Evolutionary conservation across 2,113 vertebrate genomes (phyloP), one percentile per base, ranked within the genome.

Genomic region (Pedetes capensis): DNA sequence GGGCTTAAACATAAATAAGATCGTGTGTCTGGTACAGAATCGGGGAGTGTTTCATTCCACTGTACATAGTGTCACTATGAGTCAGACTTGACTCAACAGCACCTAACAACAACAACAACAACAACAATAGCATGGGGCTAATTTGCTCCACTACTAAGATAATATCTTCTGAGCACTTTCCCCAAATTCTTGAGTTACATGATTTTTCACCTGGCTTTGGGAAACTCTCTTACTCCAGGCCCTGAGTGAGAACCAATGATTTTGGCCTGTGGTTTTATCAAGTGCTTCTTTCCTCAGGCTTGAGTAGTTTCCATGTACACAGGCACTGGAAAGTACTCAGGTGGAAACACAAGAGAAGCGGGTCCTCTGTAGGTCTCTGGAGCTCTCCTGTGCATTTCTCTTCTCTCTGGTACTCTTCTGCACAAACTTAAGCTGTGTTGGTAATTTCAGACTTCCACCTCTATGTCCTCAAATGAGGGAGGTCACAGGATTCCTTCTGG

Each of bases 331-430:
- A n/a, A 27, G 5, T 51, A 10, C 16, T 37, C 13, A 34, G 23
- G 6, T 32, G 16, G 47, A 83, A 32, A 32, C 9, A 59, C 2
- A 71, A 51, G 8, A 69, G 17, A 44, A 0, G 4, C 4, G 74
- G 37, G 25, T 0, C 6, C 2, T 71, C 47, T 17, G 0, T 6
- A 49, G 1, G 27, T 18, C n/a, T 39, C 32, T 17, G 69, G 39
- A 74, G 6, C 16, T 7, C 37, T 81, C 44, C 17, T 39, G 22
- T 61, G 32, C 3, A 14, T 44, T 57, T 14, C 55, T 76, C 18
- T 81, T 6, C 64, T 74, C 8, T 32, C 12, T 59, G 17, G 25
- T 29, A 8, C 22, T 55, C 3, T 49, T 37, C 10, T 39, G 32
- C 74, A 27, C 6, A n/a, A 55, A 29, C 37, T 64, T 18, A 27